These are phyloP conservation scores for Whitmania pigra DNA, from an alignment of 1,140 invertebrate species.

Conservation along the genomic window DNA sequence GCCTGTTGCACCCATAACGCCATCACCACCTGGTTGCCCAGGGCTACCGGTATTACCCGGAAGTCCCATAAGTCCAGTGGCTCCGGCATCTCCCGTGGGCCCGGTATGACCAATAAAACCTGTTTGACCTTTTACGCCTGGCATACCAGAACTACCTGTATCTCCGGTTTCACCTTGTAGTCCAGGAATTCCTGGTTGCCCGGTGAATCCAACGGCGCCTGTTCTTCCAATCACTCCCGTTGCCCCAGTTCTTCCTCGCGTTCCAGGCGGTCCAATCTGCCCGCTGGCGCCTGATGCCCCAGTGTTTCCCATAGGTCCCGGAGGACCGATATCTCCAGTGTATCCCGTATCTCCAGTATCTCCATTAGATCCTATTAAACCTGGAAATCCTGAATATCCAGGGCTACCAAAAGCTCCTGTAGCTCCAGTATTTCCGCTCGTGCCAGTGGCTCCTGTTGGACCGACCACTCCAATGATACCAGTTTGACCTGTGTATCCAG, in stretches of 20 bases:
- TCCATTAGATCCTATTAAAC: background rate
- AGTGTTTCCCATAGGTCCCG: background rate
- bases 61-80: background rate
- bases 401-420: constrained; percentile 6
- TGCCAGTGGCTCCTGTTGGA: constrained; percentile 16
- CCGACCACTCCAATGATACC: background rate
- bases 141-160: constrained; percentile 7
- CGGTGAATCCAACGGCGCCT: constrained; percentile 14
- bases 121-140: constrained; percentile 7
- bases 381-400: constrained; percentile 1
- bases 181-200: constrained; percentile 18
- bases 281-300: background rate
- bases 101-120: background rate
- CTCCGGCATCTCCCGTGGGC: background rate
- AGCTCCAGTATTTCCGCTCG: background rate
- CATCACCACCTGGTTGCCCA: constrained; percentile 11
- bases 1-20: constrained; percentile 12
- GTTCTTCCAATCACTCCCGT: background rate
- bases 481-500: constrained; percentile 10
- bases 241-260: background rate
- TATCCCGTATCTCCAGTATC: constrained; percentile 2
- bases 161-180: constrained; percentile 7
- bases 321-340: background rate
- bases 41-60: background rate
- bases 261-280: background rate